Evolutionary conservation across 2,888 invertebrate genomes (phyloP).

Genomic region (Choristoneura rosaceana): DNA sequence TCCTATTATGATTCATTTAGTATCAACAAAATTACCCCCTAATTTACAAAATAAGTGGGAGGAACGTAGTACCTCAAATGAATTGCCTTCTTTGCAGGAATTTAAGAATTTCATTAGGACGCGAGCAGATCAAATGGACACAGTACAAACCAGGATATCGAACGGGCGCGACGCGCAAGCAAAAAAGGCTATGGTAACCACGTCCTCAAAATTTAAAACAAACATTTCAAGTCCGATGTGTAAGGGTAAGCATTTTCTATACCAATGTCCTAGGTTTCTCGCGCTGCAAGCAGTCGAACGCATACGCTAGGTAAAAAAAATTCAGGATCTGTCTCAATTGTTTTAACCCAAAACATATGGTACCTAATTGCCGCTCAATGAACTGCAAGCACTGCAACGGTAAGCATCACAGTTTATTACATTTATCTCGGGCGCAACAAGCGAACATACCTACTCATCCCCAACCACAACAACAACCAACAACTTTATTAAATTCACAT

Average conservation of each 20-base stretch:
- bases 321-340: conserved; percentile 6
- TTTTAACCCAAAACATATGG: not conserved
- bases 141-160: not conserved
- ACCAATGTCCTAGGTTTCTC: conserved; percentile 18
- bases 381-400: not conserved
- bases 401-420: not conserved
- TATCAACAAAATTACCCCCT: conserved; percentile 29
- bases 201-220: not conserved
- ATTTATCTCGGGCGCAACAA: not conserved
- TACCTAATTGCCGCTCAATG: not conserved
- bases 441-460: no score
- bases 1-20: conserved; percentile 24
- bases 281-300: not conserved
- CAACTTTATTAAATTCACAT: not conserved
- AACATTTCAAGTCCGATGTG: not conserved
- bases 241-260: conserved; percentile 1
- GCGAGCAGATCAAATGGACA: conserved; percentile 44
- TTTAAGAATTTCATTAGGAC: conserved; percentile 41
- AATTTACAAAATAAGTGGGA: conserved; percentile 25
- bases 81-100: conserved; percentile 38
- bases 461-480: not conserved
- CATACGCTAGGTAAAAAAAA: not conserved
- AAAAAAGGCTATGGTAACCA: no score
- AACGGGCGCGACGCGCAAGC: not conserved
- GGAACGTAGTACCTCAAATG: conserved; percentile 15